Conservation (phyloP, 1,140 invertebrate genomes). For the Armadillidium nasatum region DNA sequence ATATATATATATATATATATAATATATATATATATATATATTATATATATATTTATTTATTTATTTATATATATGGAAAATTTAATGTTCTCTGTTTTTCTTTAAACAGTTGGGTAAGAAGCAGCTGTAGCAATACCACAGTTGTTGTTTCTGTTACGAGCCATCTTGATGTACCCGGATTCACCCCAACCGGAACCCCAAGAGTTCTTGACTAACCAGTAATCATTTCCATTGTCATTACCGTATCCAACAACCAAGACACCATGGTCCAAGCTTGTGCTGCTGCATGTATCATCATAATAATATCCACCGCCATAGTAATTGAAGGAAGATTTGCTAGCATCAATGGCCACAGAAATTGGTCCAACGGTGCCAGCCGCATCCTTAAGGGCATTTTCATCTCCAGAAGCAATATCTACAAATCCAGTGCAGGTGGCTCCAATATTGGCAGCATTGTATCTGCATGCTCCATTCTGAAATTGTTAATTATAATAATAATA, state of each 20-base stretch:
- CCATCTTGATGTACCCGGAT: conserved; percentile 83
- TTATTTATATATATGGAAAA: too few species aligned
- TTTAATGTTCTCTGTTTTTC: too few species aligned
- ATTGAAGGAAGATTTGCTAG: conserved; percentile 69
- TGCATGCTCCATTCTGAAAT: conserved; percentile 55
- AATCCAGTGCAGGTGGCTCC: conserved; percentile 81
- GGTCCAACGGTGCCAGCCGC: conserved; percentile 88
- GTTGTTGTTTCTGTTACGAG: conserved; percentile 76
- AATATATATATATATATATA: too few species aligned
- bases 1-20: too few species aligned
- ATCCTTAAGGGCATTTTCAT: conserved; percentile 65
- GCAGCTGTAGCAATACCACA: conserved; percentile 52
- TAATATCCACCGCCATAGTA: conserved; percentile 56
- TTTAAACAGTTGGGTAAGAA: too few species aligned
- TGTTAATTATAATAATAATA: too few species aligned
- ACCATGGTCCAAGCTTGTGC: conserved; percentile 68
- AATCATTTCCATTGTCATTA: conserved; percentile 60
- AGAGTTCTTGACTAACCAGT: conserved; percentile 79
- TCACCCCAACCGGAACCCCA: conserved; percentile 80
- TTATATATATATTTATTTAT: too few species aligned
- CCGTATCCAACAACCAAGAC: conserved; percentile 83
- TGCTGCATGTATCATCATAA: too few species aligned
- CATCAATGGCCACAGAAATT: conserved; percentile 79
- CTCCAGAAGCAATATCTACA: conserved; percentile 67
- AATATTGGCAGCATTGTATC: conserved; percentile 63